Conservation (phyloP, 2,797 vertebrate species). For the Threskiornis aethiopicus region DNA sequence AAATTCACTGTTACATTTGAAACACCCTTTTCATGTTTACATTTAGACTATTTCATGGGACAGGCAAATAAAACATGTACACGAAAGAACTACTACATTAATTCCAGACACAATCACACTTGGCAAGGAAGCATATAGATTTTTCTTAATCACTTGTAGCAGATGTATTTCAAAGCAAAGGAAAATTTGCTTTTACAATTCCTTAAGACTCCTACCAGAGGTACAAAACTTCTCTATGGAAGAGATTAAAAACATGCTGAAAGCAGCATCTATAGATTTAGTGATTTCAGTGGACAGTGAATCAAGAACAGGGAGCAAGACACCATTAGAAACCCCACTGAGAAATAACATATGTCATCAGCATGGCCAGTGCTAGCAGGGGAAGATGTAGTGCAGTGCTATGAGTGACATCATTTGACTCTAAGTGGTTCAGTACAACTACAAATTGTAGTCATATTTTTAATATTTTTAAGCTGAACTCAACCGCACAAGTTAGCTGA, state of each 20-base stretch:
- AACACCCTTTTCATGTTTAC: not conserved
- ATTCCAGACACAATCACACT: not conserved
- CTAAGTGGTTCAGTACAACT: not conserved
- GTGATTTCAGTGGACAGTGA: not conserved
- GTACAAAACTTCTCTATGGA: not conserved
- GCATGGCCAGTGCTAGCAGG: not conserved
- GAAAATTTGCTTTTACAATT: not conserved
- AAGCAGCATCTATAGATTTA: not conserved
- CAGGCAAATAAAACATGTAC: not conserved
- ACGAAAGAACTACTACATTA: not conserved
- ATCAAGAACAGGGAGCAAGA: not conserved
- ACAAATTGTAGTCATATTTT: slow-evolving; percentile 7
- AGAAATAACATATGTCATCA: not conserved
- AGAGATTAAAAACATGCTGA: not conserved
- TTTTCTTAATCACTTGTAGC: slow-evolving; percentile 5
- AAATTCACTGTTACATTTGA: not conserved
- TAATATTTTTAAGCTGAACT: slow-evolving; percentile 25
- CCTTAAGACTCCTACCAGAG: not conserved
- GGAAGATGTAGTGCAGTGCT: not conserved
- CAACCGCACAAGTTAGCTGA: not conserved
- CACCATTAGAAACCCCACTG: not conserved
- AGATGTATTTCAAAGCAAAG: not conserved
- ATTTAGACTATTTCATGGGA: not conserved
- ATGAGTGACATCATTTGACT: not conserved
- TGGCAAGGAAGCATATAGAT: not conserved